Evolutionary conservation across 2,797 vertebrate genomes (phyloP).

Genomic region (Muscicapa comitata): DNA sequence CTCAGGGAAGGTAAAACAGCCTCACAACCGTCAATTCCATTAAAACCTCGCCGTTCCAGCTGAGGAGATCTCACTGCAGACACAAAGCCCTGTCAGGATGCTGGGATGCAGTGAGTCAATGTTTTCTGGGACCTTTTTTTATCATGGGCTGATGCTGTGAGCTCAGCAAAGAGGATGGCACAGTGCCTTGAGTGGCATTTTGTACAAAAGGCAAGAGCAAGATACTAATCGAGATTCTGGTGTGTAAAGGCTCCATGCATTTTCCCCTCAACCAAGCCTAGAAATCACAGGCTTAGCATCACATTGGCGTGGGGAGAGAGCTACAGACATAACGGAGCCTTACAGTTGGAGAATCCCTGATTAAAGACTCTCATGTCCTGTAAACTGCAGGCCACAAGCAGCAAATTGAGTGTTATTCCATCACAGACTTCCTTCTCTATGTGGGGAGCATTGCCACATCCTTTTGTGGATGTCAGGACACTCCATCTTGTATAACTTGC

Average conservation of each 20-base stretch:
- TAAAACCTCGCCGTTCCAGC: not conserved
- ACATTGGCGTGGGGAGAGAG: not conserved
- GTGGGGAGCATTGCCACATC: not conserved
- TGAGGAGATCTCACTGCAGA: not conserved
- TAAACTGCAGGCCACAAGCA: accelerated
- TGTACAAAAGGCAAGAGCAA: not conserved
- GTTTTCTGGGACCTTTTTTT: not conserved
- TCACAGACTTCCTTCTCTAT: not conserved
- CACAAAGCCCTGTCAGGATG: not conserved
- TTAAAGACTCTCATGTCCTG: not conserved
- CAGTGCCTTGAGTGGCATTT: not conserved
- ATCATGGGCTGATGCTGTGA: not conserved
- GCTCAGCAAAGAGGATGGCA: constrained; percentile 25
- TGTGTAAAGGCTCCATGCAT: not conserved
- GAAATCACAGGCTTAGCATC: not conserved
- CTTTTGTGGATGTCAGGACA: not conserved
- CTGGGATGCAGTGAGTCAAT: not conserved
- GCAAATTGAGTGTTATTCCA: not conserved
- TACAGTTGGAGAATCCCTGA: not conserved
- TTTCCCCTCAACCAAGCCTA: not conserved
- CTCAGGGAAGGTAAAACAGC: not conserved
- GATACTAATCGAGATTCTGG: not conserved
- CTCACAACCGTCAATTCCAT: not conserved
- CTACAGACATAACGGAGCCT: not conserved
- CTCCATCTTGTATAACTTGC: not conserved